Conservation (phyloP, 2,888 invertebrate genomes). For the Dynastes maya region DNA sequence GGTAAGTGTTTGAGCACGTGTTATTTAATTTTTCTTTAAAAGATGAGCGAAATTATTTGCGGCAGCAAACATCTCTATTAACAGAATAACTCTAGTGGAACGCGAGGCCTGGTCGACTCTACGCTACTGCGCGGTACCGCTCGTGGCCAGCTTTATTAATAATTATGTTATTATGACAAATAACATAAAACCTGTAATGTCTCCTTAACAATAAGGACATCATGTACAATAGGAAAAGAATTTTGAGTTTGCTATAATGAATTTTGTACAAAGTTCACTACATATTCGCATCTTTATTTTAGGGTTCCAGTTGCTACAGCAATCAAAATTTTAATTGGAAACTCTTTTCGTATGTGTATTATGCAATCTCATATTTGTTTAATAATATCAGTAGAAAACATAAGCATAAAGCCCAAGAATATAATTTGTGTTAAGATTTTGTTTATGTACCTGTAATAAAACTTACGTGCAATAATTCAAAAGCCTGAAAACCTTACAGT, state of each 20-base stretch:
- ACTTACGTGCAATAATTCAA: constrained; percentile 54
- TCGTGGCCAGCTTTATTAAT: neutral
- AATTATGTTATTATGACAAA: neutral
- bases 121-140: too few relatives aligned
- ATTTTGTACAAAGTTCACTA: neutral
- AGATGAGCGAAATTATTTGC: too few relatives aligned
- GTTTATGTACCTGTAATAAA: constrained; percentile 51
- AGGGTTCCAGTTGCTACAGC: neutral
- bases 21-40: too few relatives aligned
- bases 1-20: too few relatives aligned
- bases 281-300: neutral
- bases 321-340: neutral
- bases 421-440: constrained; percentile 16
- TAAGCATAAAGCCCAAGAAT: neutral
- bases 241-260: too few relatives aligned
- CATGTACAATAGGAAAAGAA: neutral
- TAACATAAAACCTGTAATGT: neutral
- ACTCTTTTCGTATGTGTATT: neutral
- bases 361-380: neutral
- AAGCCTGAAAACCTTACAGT: constrained; percentile 58
- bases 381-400: neutral
- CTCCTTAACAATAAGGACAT: neutral
- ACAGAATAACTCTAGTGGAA: too few relatives aligned
- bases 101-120: too few relatives aligned
- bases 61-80: too few relatives aligned